Evolutionary conservation across 92 coral and sea anemone genomes (phyloP).

Genomic region (Siderastrea siderea): DNA sequence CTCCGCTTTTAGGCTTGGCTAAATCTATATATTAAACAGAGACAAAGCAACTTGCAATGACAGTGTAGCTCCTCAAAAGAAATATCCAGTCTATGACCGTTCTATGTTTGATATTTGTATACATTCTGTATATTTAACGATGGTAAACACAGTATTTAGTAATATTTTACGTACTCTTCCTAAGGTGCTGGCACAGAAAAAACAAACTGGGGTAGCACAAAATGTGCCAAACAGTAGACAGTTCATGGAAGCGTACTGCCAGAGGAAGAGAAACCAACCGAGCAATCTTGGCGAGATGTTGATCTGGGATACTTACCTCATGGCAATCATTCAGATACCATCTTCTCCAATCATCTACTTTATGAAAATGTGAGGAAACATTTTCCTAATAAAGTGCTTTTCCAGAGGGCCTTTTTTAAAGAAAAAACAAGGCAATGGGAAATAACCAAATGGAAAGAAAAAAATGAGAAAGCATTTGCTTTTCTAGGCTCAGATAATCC

Average conservation of each 20-base stretch:
- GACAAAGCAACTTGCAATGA: constrained; percentile 23
- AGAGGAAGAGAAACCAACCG: constrained; percentile 16
- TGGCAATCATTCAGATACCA: constrained; percentile 56
- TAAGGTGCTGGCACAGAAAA: constrained; percentile 27
- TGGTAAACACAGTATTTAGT: constrained; percentile 9
- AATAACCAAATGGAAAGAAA: constrained; percentile 52
- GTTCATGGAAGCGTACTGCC: constrained; percentile 18
- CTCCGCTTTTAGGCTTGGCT: too few species aligned
- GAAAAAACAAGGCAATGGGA: constrained; percentile 67
- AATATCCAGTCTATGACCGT: constrained; percentile 1
- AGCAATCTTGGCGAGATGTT: constrained; percentile 45
- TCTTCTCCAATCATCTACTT: constrained; percentile 66
- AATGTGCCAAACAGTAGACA: constrained; percentile 11
- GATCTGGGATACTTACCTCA: constrained; percentile 62
- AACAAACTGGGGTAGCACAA: constrained; percentile 22
- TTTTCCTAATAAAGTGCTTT: constrained; percentile 48
- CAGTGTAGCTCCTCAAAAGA: constrained; percentile 25
- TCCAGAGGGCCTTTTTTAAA: constrained; percentile 58
- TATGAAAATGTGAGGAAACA: constrained; percentile 28
- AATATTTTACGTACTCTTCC: constrained; percentile 18
- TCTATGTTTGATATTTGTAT: constrained; percentile 16
- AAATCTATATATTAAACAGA: neutral
- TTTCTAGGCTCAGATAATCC: constrained; percentile 59
- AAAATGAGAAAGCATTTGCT: constrained; percentile 45
- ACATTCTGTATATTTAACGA: constrained; percentile 8